Evolutionary conservation across 2,113 vertebrate genomes (phyloP), one percentile per base, ranked within the genome.

Genomic region (Collichthys lucidus): DNA sequence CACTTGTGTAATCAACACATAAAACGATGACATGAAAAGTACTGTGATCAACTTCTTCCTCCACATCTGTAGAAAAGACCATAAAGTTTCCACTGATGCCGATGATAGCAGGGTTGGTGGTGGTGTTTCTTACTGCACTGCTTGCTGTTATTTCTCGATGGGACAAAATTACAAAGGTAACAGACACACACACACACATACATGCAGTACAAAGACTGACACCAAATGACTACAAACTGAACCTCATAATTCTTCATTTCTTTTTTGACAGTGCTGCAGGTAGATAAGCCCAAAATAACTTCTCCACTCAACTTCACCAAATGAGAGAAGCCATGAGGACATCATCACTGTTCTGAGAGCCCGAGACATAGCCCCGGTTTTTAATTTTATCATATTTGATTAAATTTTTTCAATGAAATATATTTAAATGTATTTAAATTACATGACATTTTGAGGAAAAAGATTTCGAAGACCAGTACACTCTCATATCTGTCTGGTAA

Each of bases 71-170:
- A 96, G 95, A 91, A 12, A 92, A 77, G 74, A 85, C 81, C 22
- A 0, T 89, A 4, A 92, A 90, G 79, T 92, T 95, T 50, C 94
- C 94, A 10, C 22, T 94, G 67, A 78, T 86, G 66, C 94, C 95
- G 17, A 77, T 89, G 16, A 88, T 95, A 50, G 93, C 95, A 16
- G 95, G 92, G 0, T 0, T 93, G 20, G 94, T 96, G 66, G 94
- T 96, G 49, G 82, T 95, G 29, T 12, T 3, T 12, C 70, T 86
- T 2, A 95, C 95, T 14, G 7, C 49, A 0, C 0, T 95, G 31
- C 87, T 96, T 3, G 95, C 94, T 0, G 0, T 92, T 17, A 1
- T 90, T 19, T 86, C 95, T 47, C 83, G 95, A 14, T 89, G 93
- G 92, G n/a, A 74, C 0, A 93, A 9, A 77, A 94, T 96, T 5